Conservation (phyloP, 2,113 vertebrate species). For the Genyomyrus donnyi region DNA sequence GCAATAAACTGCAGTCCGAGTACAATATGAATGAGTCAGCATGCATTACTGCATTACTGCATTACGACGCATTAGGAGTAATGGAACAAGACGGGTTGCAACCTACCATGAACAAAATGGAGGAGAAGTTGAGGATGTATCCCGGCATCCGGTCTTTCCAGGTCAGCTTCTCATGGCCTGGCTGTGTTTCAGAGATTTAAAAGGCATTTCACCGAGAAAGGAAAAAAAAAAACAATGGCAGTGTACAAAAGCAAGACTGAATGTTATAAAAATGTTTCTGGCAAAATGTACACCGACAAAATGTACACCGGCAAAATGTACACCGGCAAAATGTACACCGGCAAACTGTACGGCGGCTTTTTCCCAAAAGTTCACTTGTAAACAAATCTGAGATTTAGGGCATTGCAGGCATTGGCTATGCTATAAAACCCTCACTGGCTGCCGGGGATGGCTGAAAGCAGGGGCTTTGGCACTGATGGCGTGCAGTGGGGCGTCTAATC, state of each 20-base stretch:
- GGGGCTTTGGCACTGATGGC: background rate
- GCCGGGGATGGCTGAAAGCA: background rate
- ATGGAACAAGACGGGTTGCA: background rate
- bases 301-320: background rate
- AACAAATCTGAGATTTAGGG: background rate
- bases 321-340: background rate
- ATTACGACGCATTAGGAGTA: background rate
- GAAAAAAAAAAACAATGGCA: background rate
- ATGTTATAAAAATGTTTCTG: background rate
- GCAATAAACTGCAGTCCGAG: background rate
- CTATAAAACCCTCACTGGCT: background rate
- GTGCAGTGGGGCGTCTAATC: background rate
- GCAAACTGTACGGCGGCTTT: background rate
- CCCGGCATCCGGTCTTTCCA: conserved; percentile 87
- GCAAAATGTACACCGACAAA: background rate
- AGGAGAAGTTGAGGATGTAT: conserved; percentile 80
- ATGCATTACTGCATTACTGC: conserved; percentile 6
- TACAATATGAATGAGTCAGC: background rate
- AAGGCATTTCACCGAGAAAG: background rate
- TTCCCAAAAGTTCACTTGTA: background rate
- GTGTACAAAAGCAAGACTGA: background rate
- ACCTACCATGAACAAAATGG: conserved; percentile 89
- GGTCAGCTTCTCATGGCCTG: conserved; percentile 73
- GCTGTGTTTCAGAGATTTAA: conserved; percentile 35
- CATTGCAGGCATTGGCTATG: background rate